Conservation (phyloP, 2,888 invertebrate genomes). For the Aphrophora alni region DNA sequence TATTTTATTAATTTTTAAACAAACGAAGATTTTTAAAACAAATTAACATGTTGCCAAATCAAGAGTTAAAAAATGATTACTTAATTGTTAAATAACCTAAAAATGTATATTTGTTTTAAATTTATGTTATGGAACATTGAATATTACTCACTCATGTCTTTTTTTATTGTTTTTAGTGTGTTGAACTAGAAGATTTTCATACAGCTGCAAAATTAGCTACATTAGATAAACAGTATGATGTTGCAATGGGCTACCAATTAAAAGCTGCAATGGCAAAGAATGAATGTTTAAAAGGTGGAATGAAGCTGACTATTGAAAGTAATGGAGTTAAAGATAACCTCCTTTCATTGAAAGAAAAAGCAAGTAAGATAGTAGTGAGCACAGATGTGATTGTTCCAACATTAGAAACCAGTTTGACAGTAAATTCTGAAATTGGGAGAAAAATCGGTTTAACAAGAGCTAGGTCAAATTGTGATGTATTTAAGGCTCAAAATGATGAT, state of each 20-base stretch:
- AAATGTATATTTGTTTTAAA: too few species aligned
- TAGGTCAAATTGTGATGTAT: background rate
- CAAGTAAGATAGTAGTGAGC: constrained; percentile 22
- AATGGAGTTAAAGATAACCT: constrained; percentile 2
- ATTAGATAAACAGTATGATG: constrained; percentile 57
- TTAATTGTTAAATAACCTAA: too few species aligned
- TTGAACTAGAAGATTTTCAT: constrained; percentile 58
- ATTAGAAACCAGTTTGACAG: constrained; percentile 26
- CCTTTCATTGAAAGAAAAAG: constrained; percentile 21
- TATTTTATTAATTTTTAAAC: too few species aligned
- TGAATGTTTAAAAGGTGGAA: background rate
- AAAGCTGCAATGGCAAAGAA: constrained; percentile 54
- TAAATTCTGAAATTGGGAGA: constrained; percentile 17
- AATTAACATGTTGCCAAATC: too few species aligned
- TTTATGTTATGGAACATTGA: too few species aligned
- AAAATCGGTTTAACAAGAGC: constrained; percentile 28
- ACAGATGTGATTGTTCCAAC: constrained; percentile 33
- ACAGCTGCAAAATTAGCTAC: constrained; percentile 59
- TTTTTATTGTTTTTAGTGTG: constrained; percentile 54
- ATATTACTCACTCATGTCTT: too few species aligned
- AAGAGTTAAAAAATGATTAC: too few species aligned
- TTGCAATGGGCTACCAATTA: constrained; percentile 58
- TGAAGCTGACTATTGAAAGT: background rate
- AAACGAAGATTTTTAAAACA: too few species aligned
- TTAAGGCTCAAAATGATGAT: background rate